Evolutionary conservation across 2,113 vertebrate genomes (phyloP), one percentile per base, ranked within the genome.

Genomic region (Pelvicachromis taeniatus): DNA sequence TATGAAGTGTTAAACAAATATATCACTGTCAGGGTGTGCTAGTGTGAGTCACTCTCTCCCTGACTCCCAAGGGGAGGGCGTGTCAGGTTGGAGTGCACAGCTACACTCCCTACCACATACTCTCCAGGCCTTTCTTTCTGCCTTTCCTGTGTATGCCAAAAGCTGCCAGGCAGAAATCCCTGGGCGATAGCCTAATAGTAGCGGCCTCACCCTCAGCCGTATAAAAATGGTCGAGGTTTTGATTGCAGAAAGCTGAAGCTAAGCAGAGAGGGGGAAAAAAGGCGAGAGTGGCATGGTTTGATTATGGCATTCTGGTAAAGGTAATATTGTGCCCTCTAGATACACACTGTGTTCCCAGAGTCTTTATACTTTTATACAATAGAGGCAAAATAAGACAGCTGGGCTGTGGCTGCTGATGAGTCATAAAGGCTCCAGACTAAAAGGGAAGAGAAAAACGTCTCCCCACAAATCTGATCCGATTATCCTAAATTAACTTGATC

Each of bases 11-110:
- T 42, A 38, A 78, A 82, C 26, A 53, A 79, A 73, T 33, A 9
- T 50, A 56, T 54, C 83, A 29, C 61, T n/a, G 73, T 80, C 21
- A 35, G 84, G 78, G 79, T 38, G 87, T 92, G 88, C 75, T 9
- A 40, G 68, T 31, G 54, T 94, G 90, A 94, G 81, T 95, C 93
- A 93, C 54, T 31, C 31, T 85, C 29, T 48, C 77, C 19, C 54
- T 88, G 50, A 86, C 19, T 86, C 90, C 85, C 52, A 35, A 45
- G 53, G 55, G 88, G 26, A 88, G 90, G 91, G 89, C 70, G 90
- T 78, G 84, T 86, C 70, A 29, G 77, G 16, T 52, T 75, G 11
- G 4, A 58, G 68, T 65, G 56, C n/a, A 58, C 77, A 40, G 55
- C 81, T 82, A 9, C 53, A 45, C 65, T 65, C 38, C 70, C 42